Evolutionary conservation across 2,888 invertebrate species (phyloP).

Genomic region (Prenolepis imparis): DNA sequence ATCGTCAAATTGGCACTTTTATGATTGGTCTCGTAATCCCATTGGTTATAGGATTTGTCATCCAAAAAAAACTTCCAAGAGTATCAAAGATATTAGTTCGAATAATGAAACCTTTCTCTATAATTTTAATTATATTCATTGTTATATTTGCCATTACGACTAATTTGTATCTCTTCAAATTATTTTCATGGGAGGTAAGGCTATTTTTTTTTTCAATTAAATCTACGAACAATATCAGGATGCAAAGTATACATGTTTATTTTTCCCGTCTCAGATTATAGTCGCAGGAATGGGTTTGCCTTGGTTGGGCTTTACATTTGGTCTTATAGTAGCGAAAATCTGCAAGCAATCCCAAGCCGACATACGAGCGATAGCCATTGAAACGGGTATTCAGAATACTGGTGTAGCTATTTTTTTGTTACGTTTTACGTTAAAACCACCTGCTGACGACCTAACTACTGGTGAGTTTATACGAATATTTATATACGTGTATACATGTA

Average conservation of each 20-base stretch:
- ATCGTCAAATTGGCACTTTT: conserved; percentile 91
- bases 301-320: conserved; percentile 92
- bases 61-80: conserved; percentile 90
- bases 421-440: conserved; percentile 93
- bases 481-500: conserved; percentile 8
- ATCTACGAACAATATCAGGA: neutral
- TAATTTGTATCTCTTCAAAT: conserved; percentile 95
- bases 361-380: conserved; percentile 95
- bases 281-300: conserved; percentile 93
- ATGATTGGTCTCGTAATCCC: conserved; percentile 93
- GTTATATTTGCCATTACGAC: conserved; percentile 95
- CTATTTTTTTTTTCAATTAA: neutral
- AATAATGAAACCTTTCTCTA: conserved; percentile 94
- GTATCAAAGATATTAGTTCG: conserved; percentile 91
- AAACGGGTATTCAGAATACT: conserved; percentile 97
- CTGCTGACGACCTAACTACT: conserved; percentile 95
- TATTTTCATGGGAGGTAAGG: conserved; percentile 95
- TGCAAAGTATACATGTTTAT: neutral
- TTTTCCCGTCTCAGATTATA: conserved; percentile 89
- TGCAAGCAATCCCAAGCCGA: conserved; percentile 90
- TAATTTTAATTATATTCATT: conserved; percentile 93
- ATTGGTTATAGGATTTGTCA: conserved; percentile 89
- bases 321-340: conserved; percentile 89
- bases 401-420: conserved; percentile 96
- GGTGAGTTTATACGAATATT: conserved; percentile 86